These are phyloP conservation scores for Torymus aiolomorphi DNA, from an alignment of 2,888 invertebrate genomes.

Conservation along the genomic window DNA sequence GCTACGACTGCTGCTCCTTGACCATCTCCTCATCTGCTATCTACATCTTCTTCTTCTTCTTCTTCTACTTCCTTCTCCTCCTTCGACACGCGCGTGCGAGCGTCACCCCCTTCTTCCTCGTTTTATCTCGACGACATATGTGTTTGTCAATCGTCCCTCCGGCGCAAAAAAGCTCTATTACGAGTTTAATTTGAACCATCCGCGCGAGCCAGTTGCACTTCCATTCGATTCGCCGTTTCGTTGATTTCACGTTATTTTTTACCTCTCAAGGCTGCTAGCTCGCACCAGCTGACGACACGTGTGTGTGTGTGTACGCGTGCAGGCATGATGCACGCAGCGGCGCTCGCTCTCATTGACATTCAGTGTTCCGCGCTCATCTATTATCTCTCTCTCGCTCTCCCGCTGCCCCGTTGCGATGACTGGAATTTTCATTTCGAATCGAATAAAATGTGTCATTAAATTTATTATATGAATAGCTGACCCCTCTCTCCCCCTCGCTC, in stretches of 20 bases:
- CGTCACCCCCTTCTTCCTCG: background rate
- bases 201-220: too few relatives aligned
- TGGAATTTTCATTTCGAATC: conserved; percentile 49
- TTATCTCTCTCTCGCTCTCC: conserved; percentile 17
- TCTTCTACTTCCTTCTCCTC: background rate
- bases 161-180: too few relatives aligned
- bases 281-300: background rate
- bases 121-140: too few relatives aligned
- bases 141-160: too few relatives aligned
- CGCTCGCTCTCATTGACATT: conserved; percentile 33
- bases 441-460: conserved; percentile 53
- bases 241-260: background rate
- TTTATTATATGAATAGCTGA: conserved; percentile 44
- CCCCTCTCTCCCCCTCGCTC: background rate
- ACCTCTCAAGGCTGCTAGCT: conserved; percentile 8
- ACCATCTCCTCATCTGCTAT: conserved; percentile 13
- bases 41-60: too few relatives aligned
- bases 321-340: too few relatives aligned
- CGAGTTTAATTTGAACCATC: too few relatives aligned
- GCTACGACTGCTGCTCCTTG: background rate
- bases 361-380: conserved; percentile 16
- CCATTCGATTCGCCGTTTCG: too few relatives aligned
- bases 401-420: conserved; percentile 25
- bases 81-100: background rate
- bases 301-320: background rate